These are phyloP conservation scores for Rhadinocentrus ornatus DNA, from an alignment of 2,797 vertebrate genomes.

Conservation along the genomic window DNA sequence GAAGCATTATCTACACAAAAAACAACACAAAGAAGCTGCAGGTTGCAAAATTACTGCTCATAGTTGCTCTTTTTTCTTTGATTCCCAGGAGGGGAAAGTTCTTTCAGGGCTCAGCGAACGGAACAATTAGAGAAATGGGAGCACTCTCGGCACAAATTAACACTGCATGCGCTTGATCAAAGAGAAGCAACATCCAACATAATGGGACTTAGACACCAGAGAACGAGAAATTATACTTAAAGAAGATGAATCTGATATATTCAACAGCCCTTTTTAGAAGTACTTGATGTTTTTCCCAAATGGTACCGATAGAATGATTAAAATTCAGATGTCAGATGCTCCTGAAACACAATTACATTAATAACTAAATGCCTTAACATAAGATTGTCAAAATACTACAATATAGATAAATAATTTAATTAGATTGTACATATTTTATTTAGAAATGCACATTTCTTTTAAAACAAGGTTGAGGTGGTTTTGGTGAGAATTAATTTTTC, in stretches of 20 bases:
- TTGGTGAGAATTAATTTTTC: slow-evolving; percentile 13
- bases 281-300: not conserved
- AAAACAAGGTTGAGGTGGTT: slow-evolving; percentile 1
- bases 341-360: slow-evolving; percentile 16
- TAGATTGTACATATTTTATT: slow-evolving; percentile 5
- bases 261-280: slow-evolving; percentile 43
- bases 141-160: slow-evolving; percentile 11
- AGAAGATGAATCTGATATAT: slow-evolving; percentile 33
- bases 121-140: slow-evolving; percentile 14
- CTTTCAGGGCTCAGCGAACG: slow-evolving; percentile 54
- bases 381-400: not conserved
- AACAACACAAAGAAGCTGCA: not conserved
- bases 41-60: slow-evolving; percentile 23
- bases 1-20: slow-evolving; percentile 17
- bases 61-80: slow-evolving; percentile 18
- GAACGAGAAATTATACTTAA: slow-evolving; percentile 62
- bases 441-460: slow-evolving; percentile 41
- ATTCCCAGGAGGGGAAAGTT: slow-evolving; percentile 25
- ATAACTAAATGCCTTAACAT: slow-evolving; percentile 58
- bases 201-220: slow-evolving; percentile 65
- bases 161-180: slow-evolving; percentile 31
- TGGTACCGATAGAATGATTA: not conserved
- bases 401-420: slow-evolving; percentile 1
- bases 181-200: slow-evolving; percentile 29
- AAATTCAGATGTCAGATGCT: slow-evolving; percentile 19